Percentiles rank a stretch among this genome's conserved stretches.
phyloP scores from a whole-genome alignment of 2,888 invertebrate species.

The Dendrolimus houi region DNA sequence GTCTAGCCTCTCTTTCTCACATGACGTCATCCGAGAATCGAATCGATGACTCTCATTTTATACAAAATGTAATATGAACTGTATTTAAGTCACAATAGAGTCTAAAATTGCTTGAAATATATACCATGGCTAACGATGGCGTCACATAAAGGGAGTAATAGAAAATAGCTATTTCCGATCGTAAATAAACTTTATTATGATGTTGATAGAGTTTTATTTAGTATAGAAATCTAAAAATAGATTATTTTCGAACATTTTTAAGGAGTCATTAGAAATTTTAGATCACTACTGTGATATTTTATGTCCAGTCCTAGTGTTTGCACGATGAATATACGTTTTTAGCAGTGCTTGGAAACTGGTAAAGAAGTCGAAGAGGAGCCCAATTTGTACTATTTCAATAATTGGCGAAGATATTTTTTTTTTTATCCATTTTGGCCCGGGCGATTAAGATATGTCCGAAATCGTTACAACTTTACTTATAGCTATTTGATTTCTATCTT shows the following conservation, averaged over 20 bases:
- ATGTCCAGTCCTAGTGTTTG: too few species aligned
- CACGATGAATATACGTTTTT: too few species aligned
- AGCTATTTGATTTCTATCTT: too few species aligned
- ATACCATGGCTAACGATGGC: background rate
- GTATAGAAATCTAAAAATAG: background rate
- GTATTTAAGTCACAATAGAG: background rate
- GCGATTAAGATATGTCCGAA: too few species aligned
- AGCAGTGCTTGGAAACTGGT: too few species aligned
- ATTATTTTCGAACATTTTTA: background rate
- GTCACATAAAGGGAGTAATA: background rate
- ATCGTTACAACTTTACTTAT: too few species aligned
- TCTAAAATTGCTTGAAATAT: background rate
- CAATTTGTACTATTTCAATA: too few species aligned
- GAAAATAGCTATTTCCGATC: background rate
- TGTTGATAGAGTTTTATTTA: conserved; percentile 6
- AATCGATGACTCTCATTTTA: conserved; percentile 7
- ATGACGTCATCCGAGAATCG: conserved; percentile 11
- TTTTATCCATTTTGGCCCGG: too few species aligned
- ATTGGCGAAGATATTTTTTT: too few species aligned
- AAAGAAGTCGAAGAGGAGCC: too few species aligned
- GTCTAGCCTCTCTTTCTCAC: conserved; percentile 19
- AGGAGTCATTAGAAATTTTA: background rate
- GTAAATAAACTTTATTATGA: background rate
- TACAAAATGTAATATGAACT: background rate
- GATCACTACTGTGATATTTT: background rate